Evolutionary conservation across 2,888 invertebrate species (phyloP), one percentile per base, ranked within the genome.

Genomic region (Plagiodera versicolora): DNA sequence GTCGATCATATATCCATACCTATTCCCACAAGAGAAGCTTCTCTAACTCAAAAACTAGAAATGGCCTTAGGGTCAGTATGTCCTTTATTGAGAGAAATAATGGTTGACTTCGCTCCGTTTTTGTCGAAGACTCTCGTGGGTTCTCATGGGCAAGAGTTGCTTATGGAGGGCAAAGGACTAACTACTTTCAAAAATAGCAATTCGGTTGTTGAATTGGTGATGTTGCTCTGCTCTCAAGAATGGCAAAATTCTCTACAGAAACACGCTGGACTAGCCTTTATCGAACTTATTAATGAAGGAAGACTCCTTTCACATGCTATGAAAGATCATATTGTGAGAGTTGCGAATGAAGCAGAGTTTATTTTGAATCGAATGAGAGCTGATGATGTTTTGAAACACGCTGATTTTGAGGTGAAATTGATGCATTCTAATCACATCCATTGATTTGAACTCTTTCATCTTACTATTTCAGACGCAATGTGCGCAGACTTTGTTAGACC

Each of bases 231-330:
- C 81, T 98, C 98, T 0, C 98, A 99, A 82, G 99, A 99, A 82
- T 99, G 99, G 99, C 99, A 99, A 83, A 99, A 99, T 83, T 98
- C 98, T 0, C 83, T 99, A 52, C 99, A 99, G 82, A 99, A 99
- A 82, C 98, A 99, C 81, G 99, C 99, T 0, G 99, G 99, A 0
- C 85, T 99, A 20, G 98, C 99, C 2, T 99, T 99, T 82, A 99
- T 99, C 71, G 99, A 99, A 81, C 87, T 99, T 48, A 99, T 99
- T 74, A 99, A 99, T 77, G 99, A 99, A 83, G 99, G 99, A 56
- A 86, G 98, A 54, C 83, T 99, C 67, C 84, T 99, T 68, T 98
- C 98, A 1, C 99, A 99, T 79, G 98, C 99, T 19, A 99, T 99
- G 90, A 89, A 99, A 74, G 99, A 99, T 81, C 99, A 99, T 81